These are phyloP conservation scores for Odontocerum albicorne DNA, from an alignment of 2,888 invertebrate genomes.

Conservation along the genomic window DNA sequence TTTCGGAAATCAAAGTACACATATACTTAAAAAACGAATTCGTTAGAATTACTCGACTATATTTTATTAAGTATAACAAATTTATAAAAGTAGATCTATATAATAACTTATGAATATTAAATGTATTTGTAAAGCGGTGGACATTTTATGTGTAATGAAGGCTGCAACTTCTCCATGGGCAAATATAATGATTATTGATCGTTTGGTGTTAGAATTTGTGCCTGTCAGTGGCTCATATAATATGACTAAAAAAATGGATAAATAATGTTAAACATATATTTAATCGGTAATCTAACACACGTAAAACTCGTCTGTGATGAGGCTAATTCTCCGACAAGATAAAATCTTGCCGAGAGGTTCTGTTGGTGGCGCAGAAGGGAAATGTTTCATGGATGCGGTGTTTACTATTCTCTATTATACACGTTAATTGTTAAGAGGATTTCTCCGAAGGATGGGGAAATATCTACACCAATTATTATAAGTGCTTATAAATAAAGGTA, in stretches of 20 bases:
- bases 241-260: slow-evolving; percentile 27
- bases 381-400: too few species aligned
- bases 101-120: too few species aligned
- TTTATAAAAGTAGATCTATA: too few species aligned
- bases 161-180: slow-evolving; percentile 13
- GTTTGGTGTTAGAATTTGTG: slow-evolving; percentile 7
- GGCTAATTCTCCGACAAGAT: background rate
- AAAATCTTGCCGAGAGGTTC: too few species aligned
- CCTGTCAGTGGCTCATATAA: slow-evolving; percentile 2
- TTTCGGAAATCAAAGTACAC: background rate
- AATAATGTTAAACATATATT: slow-evolving; percentile 18
- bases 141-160: too few species aligned
- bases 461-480: slow-evolving; percentile 33
- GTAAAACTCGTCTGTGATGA: background rate
- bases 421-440: slow-evolving; percentile 16
- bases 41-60: too few species aligned
- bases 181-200: slow-evolving; percentile 16
- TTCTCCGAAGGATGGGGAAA: slow-evolving; percentile 15
- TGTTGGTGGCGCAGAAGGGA: too few species aligned
- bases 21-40: background rate
- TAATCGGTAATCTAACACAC: background rate
- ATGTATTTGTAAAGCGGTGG: too few species aligned
- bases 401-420: too few species aligned
- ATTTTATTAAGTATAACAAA: too few species aligned
- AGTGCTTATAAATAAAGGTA: slow-evolving; percentile 14